A percentile compares a stretch with the other conserved stretches of the same genome.
Evolutionary conservation across 2,888 invertebrate species (phyloP).

Genomic region (Eilema griseolum): DNA sequence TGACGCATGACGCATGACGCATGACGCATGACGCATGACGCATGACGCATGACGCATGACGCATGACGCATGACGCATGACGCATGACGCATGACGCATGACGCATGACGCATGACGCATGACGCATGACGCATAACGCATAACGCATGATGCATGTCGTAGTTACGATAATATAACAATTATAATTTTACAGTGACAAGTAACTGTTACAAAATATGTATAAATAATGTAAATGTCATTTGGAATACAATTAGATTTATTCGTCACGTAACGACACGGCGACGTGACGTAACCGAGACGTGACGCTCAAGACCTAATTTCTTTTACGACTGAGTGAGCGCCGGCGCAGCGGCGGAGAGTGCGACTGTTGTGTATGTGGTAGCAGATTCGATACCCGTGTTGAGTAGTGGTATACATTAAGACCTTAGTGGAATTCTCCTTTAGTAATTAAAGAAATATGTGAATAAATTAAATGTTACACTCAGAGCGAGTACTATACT

Average conservation of each 20-base stretch:
- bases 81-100: too few relatives aligned
- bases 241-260: conserved; percentile 37
- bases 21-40: too few relatives aligned
- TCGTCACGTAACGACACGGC: conserved; percentile 37
- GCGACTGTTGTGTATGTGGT: background rate
- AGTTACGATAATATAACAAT: background rate
- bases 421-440: too few relatives aligned
- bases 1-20: too few relatives aligned
- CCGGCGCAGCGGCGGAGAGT: background rate
- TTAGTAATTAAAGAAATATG: too few relatives aligned
- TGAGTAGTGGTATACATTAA: background rate
- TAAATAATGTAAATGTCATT: conserved; percentile 21
- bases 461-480: too few relatives aligned
- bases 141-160: too few relatives aligned
- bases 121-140: too few relatives aligned
- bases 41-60: too few relatives aligned
- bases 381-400: background rate
- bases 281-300: conserved; percentile 23
- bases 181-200: background rate
- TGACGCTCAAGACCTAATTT: conserved; percentile 18
- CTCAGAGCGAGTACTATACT: too few relatives aligned
- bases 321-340: background rate
- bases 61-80: too few relatives aligned
- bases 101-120: too few relatives aligned
- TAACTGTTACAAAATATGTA: conserved; percentile 4